Percentiles rank a stretch among this genome's conserved stretches.
These are phyloP conservation scores for Catostylus mosaicus DNA, from an alignment of 30 jellyfish, hydroid and myxozoan genomes.

Conservation along the genomic window DNA sequence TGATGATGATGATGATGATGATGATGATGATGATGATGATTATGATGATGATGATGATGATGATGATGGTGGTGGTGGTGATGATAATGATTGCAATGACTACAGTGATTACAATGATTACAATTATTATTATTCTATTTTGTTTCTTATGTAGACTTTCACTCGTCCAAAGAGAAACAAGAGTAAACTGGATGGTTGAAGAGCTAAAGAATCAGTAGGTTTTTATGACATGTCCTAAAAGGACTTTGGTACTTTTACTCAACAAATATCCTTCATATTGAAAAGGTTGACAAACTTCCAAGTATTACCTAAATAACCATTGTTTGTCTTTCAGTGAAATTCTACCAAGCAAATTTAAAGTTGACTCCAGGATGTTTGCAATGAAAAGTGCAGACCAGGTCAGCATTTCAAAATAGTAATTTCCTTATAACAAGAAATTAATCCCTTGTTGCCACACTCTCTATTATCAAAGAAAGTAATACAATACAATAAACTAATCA, in stretches of 20 bases:
- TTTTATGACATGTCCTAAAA: not conserved
- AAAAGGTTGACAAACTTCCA: too few species aligned
- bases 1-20: not conserved
- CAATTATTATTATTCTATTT: too few species aligned
- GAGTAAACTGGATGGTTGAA: slow-evolving; percentile 83
- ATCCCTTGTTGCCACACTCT: not conserved
- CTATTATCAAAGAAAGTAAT: too few species aligned
- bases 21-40: not conserved
- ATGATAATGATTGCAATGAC: not conserved
- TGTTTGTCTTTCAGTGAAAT: slow-evolving; percentile 38
- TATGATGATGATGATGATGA: not conserved
- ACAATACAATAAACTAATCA: too few species aligned
- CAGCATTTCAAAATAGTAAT: too few species aligned
- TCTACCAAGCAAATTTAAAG: slow-evolving; percentile 15
- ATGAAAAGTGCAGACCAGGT: slow-evolving; percentile 78
- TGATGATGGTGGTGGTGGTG: not conserved
- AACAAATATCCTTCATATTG: too few species aligned
- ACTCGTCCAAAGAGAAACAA: slow-evolving; percentile 71
- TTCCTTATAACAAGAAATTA: not conserved
- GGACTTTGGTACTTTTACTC: too few species aligned
- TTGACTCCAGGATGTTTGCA: slow-evolving; percentile 74
- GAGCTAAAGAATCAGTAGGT: slow-evolving; percentile 69
- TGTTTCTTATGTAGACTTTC: slow-evolving; percentile 63
- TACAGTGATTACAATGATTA: not conserved
- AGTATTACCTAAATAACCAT: not conserved